Evolutionary conservation across 2,797 vertebrate genomes (phyloP).

Genomic region (Pseudochirops cupreus): DNA sequence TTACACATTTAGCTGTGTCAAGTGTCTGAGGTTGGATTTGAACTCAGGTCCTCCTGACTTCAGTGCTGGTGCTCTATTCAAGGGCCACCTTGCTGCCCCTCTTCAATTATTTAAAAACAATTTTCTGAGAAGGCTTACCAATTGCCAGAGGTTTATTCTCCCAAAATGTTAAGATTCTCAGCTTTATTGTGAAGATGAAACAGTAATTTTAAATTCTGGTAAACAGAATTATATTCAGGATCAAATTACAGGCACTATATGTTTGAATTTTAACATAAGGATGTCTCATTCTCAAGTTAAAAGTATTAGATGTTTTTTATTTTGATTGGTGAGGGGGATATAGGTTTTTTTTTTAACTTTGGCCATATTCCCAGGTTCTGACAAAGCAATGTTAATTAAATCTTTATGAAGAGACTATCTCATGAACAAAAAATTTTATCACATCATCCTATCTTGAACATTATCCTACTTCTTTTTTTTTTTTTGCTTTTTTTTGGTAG

Average conservation of each 20-base stretch:
- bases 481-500: too few species aligned
- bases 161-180: neutral
- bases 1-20: too few species aligned
- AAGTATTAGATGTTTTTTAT: neutral
- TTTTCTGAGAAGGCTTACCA: neutral
- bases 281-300: neutral
- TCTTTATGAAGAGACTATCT: slow-evolving; percentile 41
- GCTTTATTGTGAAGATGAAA: slow-evolving; percentile 37
- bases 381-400: neutral
- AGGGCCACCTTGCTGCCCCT: too few species aligned
- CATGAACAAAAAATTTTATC: slow-evolving; percentile 50
- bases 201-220: slow-evolving; percentile 39
- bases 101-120: neutral
- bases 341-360: neutral
- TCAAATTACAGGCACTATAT: neutral
- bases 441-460: slow-evolving; percentile 28
- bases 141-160: neutral
- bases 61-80: too few species aligned
- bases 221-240: slow-evolving; percentile 25
- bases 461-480: neutral
- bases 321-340: neutral
- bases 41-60: too few species aligned
- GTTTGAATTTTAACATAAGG: slow-evolving; percentile 49
- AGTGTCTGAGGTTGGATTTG: too few species aligned
- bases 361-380: slow-evolving; percentile 11